A percentile compares a stretch with the other conserved stretches of the same genome.
These are phyloP conservation scores for Tylochromis polylepis DNA, from an alignment of 2,113 vertebrate genomes.

Conservation along the genomic window DNA sequence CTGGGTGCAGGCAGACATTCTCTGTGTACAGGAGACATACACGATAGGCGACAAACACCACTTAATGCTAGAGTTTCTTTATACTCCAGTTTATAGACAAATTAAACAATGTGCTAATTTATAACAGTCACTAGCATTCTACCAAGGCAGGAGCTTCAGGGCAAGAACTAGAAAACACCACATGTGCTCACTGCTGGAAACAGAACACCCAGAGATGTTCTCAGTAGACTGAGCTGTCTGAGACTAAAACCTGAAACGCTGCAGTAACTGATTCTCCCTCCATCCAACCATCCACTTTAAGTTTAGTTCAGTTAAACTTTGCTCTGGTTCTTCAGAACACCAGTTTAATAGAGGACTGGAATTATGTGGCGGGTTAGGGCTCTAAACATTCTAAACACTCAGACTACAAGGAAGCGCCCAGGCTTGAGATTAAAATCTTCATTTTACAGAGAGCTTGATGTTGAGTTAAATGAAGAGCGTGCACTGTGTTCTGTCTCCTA, in stretches of 20 bases:
- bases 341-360: not conserved
- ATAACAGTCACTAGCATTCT: not conserved
- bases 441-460: not conserved
- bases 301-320: not conserved
- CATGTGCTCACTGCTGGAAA: not conserved
- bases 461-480: not conserved
- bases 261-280: no score
- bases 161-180: not conserved
- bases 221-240: not conserved
- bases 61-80: not conserved
- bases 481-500: no score
- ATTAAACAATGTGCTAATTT: not conserved
- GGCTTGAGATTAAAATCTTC: no score
- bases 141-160: not conserved
- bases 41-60: not conserved
- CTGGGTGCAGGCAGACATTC: not conserved
- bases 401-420: no score
- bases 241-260: not conserved
- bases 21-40: not conserved
- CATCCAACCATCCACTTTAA: not conserved
- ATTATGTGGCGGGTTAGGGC: no score
- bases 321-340: not conserved
- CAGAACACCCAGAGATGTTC: not conserved
- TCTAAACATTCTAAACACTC: no score
- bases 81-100: not conserved